Evolutionary conservation across 1,140 invertebrate species (phyloP).

Genomic region (Aphaenogaster rudis): DNA sequence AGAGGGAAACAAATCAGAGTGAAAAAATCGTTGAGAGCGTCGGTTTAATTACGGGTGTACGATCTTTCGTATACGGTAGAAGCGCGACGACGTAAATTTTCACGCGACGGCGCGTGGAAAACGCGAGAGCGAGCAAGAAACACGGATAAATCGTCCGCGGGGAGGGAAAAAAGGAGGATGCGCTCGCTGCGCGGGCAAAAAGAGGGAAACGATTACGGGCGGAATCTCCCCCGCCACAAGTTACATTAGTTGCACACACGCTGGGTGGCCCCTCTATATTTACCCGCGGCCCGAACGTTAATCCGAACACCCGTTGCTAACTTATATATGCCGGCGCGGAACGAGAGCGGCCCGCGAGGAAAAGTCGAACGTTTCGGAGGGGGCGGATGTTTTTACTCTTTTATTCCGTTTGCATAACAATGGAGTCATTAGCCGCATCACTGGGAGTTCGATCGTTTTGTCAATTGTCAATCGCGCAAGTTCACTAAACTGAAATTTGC

Average conservation of each 20-base stretch:
- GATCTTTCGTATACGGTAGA: background rate
- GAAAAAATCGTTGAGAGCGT: background rate
- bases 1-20: background rate
- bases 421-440: background rate
- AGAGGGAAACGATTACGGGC: constrained; percentile 66
- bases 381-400: background rate
- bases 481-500: background rate
- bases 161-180: constrained; percentile 51
- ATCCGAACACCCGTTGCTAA: constrained; percentile 80
- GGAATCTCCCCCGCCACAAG: constrained; percentile 61
- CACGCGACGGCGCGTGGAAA: constrained; percentile 44
- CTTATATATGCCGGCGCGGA: constrained; percentile 35
- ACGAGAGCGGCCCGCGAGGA: constrained; percentile 20
- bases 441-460: background rate
- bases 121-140: constrained; percentile 1
- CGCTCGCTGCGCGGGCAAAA: constrained; percentile 40
- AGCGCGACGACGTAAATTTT: constrained; percentile 43
- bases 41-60: background rate
- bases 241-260: constrained; percentile 81
- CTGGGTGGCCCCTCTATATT: constrained; percentile 84
- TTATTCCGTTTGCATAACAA: background rate
- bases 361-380: constrained; percentile 30
- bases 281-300: constrained; percentile 81
- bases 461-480: background rate
- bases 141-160: constrained; percentile 11